Base-by-base conservation (phyloP, 2,113 vertebrate genomes). In the Cygnus buccinator region DNA sequence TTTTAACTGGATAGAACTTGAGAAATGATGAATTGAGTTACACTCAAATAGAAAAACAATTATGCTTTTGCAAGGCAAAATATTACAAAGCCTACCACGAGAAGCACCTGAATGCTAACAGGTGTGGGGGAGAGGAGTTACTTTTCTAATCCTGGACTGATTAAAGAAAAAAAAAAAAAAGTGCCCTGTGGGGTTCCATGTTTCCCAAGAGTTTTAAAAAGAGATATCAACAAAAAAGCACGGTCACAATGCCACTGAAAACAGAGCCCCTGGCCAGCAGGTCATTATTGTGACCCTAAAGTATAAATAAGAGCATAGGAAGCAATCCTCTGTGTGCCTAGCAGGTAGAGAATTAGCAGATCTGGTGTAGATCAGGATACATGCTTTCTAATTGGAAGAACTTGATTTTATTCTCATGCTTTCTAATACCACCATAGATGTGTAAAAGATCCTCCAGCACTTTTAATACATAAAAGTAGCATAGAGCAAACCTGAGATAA, bases 301-400 rank as follows among this genome's bases (percentile, higher is more conserved):
- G n/a, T 0, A 1, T 13, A 13, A 4, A 0, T 0, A 15, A 33
- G 4, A 35, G 12, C 74, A 41, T 1, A 11, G 57, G 61, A 48
- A 54, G n/a, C 68, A 72, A 29, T 55, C 57, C 52, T 29, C 59
- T n/a, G 19, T 5, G n/a, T 82, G 46, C 82, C 55, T 13, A 50
- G 43, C 59, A 80, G 63, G 76, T 46, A 11, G 3, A 66, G 39
- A 22, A 43, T 63, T 48, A 74, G 43, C 43, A 74, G 17, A 16
- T 65, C 57, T 66, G 29, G n/a, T 65, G 7, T 52, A 75, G 13
- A 26, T 6, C 46, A 46, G 48, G 22, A 58, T 14, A 41, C 1
- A 8, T 72, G 37, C 54, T 48, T 55, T 18, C 29, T 37, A 9
- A 55, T 35, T 35, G 55, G 19, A 48, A 62, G 57, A 39, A 5